phyloP scores from a whole-genome alignment of 1,140 invertebrate genomes.

The Manduca sexta region DNA sequence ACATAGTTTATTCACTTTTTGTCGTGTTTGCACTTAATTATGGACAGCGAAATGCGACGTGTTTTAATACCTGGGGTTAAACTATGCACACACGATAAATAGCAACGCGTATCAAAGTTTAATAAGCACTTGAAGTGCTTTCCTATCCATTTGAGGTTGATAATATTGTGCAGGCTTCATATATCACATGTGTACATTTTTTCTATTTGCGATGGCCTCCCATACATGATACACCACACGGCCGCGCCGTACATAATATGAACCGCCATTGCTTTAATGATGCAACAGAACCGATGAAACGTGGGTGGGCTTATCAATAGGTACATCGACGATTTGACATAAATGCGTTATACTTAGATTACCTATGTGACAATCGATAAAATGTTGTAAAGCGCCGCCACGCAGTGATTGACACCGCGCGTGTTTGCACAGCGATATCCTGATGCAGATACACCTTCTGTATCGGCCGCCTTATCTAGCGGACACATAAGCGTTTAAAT shows the following conservation, averaged over 20 bases:
- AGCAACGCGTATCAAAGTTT: background rate
- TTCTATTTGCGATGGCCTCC: background rate
- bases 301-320: constrained; percentile 64
- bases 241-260: constrained; percentile 22
- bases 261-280: constrained; percentile 46
- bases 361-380: constrained; percentile 60
- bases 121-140: background rate
- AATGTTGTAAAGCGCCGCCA: constrained; percentile 64
- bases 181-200: background rate
- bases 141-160: no score
- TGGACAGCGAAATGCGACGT: no score
- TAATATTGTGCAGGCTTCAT: background rate
- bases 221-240: no score
- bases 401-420: constrained; percentile 59
- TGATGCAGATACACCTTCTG: constrained; percentile 41
- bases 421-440: constrained; percentile 56
- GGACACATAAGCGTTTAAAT: constrained; percentile 39
- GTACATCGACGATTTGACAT: constrained; percentile 65
- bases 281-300: constrained; percentile 41
- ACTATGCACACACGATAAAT: background rate
- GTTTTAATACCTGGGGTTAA: no score
- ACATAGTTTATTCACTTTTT: no score
- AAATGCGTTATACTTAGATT: constrained; percentile 68
- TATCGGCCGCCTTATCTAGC: constrained; percentile 49
- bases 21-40: no score